Evolutionary conservation across 2,888 invertebrate species (phyloP), one percentile per base, ranked within the genome.

Genomic region (Lasioglossum zephyrum): DNA sequence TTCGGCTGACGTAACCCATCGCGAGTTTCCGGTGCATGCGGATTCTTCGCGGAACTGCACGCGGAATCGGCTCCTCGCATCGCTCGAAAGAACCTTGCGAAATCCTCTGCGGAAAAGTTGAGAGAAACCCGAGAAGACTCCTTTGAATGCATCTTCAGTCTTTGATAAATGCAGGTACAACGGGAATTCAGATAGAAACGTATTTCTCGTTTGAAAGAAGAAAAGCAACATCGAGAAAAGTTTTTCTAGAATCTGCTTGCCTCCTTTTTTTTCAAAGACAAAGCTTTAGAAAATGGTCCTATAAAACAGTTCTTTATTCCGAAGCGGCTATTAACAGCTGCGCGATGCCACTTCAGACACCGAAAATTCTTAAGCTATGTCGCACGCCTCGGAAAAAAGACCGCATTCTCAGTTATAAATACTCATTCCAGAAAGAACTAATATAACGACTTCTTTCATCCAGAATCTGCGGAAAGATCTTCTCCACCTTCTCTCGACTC

Each of bases 1-100:
- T 82, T 82, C 70, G 31, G 66, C 18, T 70, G 70, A 70, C 70
- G 70, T 41, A 70, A 70, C n/a, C n/a, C 41, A n/a, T n/a, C 22
- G n/a, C 70, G n/a, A 41, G 41, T 41, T 70, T 70, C 70, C 70
- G 70, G 70, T 36, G 66, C n/a, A 18, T 22, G 39, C 41, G 70
- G 70, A 70, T 70, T 70, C 70, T 39, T 70, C 70, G n/a, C 18
- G 41, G 70, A 70, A 70, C 57, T n/a, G n/a, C 11, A 11, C 57
- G 70, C 39, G 41, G 63, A 63, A 63, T 63, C 63, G 63, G 16
- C 63, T 63, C 1, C 63, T 31, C 6, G 63, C 63, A 31, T 31
- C 63, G 31, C 63, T 39, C 39, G 69, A 39, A 4, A 69, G 69
- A 69, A 63, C 63, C 6, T 31, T 31, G 63, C 31, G 63, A 63